phyloP scores from a whole-genome alignment of 2,797 vertebrate genomes.

The Cygnus olor region DNA sequence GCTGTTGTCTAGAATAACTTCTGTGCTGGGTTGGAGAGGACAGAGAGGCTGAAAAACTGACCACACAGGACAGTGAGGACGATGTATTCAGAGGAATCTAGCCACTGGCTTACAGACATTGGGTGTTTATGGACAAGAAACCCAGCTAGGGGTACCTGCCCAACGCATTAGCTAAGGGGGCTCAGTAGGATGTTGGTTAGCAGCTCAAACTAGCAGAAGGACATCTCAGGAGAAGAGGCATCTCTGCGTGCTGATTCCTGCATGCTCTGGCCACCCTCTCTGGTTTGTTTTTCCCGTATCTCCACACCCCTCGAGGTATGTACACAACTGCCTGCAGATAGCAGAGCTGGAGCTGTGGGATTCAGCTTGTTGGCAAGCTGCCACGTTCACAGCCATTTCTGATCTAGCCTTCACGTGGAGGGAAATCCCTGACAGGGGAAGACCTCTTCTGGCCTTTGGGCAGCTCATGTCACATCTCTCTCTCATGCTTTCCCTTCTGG shows the following conservation, averaged over 20 bases:
- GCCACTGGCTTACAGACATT: not conserved
- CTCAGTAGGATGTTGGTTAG: not conserved
- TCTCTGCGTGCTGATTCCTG: not conserved
- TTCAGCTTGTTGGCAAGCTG: not conserved
- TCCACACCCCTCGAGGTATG: rapidly evolving
- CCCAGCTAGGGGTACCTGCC: not conserved
- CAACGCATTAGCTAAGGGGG: not conserved
- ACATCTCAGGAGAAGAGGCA: not conserved
- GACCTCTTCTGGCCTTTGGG: not conserved
- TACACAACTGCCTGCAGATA: rapidly evolving
- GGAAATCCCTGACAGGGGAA: not conserved
- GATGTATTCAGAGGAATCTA: not conserved
- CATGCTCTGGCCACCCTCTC: not conserved
- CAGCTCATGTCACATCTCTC: not conserved
- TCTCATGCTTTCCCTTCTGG: not conserved
- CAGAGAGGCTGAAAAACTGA: not conserved
- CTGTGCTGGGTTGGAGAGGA: not conserved
- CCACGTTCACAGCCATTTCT: not conserved
- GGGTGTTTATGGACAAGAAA: not conserved
- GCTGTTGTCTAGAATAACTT: constrained; percentile 3
- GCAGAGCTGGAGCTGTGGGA: not conserved
- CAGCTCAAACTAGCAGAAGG: not conserved
- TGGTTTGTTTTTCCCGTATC: not conserved
- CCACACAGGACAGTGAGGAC: not conserved
- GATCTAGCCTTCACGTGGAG: not conserved